These are phyloP conservation scores for Trypoxylus dichotomus DNA, from an alignment of 1,140 invertebrate species.

Conservation along the genomic window DNA sequence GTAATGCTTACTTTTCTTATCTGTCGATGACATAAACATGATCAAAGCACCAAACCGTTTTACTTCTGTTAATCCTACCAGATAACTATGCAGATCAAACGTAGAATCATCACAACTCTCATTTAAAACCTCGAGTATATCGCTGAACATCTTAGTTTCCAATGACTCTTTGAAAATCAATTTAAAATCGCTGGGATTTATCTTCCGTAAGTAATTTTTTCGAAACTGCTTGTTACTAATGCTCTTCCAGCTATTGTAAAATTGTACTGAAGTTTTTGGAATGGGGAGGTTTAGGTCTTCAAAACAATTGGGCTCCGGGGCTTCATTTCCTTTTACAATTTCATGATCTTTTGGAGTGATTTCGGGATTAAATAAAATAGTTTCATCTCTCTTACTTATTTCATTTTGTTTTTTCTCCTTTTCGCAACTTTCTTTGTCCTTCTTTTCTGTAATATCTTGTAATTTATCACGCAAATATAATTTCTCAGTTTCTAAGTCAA, in stretches of 20 bases:
- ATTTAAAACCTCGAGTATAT: constrained; percentile 43
- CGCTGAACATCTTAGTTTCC: constrained; percentile 45
- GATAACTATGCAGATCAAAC: constrained; percentile 39
- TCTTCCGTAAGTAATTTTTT: constrained; percentile 41
- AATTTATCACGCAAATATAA: constrained; percentile 40
- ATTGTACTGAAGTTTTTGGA: constrained; percentile 47
- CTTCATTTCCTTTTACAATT: constrained; percentile 34
- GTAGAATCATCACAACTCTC: constrained; percentile 39
- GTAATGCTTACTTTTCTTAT: constrained; percentile 47
- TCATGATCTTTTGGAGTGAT: constrained; percentile 30
- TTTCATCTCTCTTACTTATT: not conserved
- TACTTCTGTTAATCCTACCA: constrained; percentile 41
- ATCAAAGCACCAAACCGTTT: constrained; percentile 44
- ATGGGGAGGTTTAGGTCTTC: constrained; percentile 31
- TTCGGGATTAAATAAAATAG: not conserved
- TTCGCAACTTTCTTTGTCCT: not conserved
- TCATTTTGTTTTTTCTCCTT: not conserved
- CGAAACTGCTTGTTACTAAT: constrained; percentile 39
- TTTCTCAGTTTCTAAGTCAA: constrained; percentile 31
- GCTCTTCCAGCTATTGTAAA: constrained; percentile 42
- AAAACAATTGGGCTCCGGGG: not conserved
- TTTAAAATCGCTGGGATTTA: constrained; percentile 42
- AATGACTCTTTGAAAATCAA: constrained; percentile 45
- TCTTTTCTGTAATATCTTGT: constrained; percentile 39
- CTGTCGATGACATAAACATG: constrained; percentile 44